Evolutionary conservation across 1,140 invertebrate genomes (phyloP), one percentile per base, ranked within the genome.

Genomic region (Drosophila murphyi): DNA sequence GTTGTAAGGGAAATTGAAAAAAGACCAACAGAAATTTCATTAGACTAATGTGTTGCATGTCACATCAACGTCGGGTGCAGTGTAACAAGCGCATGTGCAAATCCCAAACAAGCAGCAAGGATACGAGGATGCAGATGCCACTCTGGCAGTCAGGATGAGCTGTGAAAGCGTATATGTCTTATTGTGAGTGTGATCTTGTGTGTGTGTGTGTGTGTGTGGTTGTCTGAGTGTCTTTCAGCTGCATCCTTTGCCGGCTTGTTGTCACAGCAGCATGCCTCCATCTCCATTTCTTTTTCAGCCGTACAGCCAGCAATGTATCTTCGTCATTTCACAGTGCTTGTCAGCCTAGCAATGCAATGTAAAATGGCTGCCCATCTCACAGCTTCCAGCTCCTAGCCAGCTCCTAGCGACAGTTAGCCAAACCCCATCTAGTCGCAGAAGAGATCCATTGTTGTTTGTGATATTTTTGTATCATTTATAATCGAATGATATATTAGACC

Each of bases 1-100:
- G 34, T 3, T 45, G 54, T 57, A 2, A 12, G 35, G n/a, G 4
- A 43, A 35, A 50, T 28, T 10, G 41, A 32, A 37, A 20, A 68
- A 70, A 70, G 20, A 20, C 20, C 20, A 20, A 20, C 20, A 51
- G 59, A 78, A 85, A 72, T 88, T 88, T 87, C 83, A 88, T 87
- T 87, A 82, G 80, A 56, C 83, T 87, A 87, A 88, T 87, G 83
- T 87, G 83, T 87, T 87, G 72, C 76, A 83, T 47, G 83, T 87
- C 83, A 75, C 80, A 87, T 87, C 83, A 88, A 88, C 78, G 83
- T 87, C 83, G 61, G 51, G 52, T 62, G 59, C 54, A 82, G 60
- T 81, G 72, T 68, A 78, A 69, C 64, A 79, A 81, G 82, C 79
- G 82, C 77, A 88, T 87, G 80, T 60, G 83, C 88, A 80, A 87